Conservation (phyloP, 2,797 vertebrate species). For the Champsocephalus esox region DNA sequence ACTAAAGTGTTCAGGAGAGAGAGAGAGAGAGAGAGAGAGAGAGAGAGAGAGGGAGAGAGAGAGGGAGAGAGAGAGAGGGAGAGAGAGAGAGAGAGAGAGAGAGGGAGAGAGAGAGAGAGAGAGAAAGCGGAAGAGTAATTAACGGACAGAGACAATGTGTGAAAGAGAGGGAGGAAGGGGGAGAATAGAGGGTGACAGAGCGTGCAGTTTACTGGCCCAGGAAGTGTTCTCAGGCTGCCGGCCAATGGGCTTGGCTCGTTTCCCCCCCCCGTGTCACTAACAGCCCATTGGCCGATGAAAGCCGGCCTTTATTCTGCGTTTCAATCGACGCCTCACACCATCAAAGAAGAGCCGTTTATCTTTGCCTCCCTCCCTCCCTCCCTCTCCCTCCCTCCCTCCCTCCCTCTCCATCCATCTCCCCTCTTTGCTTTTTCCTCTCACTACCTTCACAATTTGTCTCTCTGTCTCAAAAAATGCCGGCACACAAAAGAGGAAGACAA, state of each 20-base stretch:
- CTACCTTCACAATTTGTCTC: slow-evolving; percentile 40
- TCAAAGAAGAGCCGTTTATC: slow-evolving; percentile 77
- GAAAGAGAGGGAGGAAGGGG: slow-evolving; percentile 30
- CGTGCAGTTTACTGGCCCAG: slow-evolving; percentile 77
- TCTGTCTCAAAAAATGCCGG: slow-evolving; percentile 33
- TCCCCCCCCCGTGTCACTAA: slow-evolving; percentile 72
- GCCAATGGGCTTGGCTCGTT: slow-evolving; percentile 81
- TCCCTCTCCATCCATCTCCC: slow-evolving; percentile 40
- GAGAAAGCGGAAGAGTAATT: slow-evolving; percentile 32
- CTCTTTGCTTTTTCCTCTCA: slow-evolving; percentile 3
- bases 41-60: no score
- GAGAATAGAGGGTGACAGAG: slow-evolving; percentile 69
- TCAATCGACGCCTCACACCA: slow-evolving; percentile 74
- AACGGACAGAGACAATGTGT: slow-evolving; percentile 47
- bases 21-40: neutral
- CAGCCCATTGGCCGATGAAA: slow-evolving; percentile 83
- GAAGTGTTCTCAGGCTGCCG: slow-evolving; percentile 81
- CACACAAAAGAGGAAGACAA: neutral
- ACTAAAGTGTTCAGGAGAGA: no score
- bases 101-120: no score
- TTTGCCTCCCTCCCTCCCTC: slow-evolving; percentile 30
- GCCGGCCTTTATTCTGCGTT: slow-evolving; percentile 78
- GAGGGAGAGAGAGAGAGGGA: slow-evolving; percentile 12
- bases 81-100: neutral
- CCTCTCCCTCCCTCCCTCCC: no score